Evolutionary conservation across 2,888 invertebrate genomes (phyloP).

Genomic region (Erebia ligea): DNA sequence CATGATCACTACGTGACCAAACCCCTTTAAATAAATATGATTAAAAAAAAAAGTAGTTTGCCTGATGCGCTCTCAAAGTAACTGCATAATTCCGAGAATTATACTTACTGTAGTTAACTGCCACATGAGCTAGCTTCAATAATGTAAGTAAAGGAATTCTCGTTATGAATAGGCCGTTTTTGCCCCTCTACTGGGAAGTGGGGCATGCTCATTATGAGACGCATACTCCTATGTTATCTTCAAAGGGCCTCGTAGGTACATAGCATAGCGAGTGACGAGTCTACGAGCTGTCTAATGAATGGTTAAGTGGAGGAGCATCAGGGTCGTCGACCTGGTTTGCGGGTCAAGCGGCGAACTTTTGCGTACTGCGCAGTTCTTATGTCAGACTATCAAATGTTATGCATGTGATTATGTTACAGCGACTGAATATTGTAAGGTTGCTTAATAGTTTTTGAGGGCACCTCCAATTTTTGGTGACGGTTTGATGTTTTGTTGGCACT

Average conservation of each 20-base stretch:
- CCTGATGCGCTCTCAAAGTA: too few species aligned
- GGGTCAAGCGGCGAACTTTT: conserved; percentile 35
- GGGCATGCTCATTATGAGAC: neutral
- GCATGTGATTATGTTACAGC: neutral
- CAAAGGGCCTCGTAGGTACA: conserved; percentile 13
- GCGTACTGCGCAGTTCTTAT: conserved; percentile 12
- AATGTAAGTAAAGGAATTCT: conserved; percentile 2
- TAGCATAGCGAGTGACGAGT: conserved; percentile 9
- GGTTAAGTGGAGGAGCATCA: conserved; percentile 44
- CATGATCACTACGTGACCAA: too few species aligned
- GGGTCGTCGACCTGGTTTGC: conserved; percentile 41
- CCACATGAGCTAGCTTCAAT: neutral
- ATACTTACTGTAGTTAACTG: neutral
- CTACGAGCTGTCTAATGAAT: conserved; percentile 40
- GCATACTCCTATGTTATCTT: neutral
- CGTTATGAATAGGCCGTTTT: conserved; percentile 6
- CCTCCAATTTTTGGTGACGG: neutral
- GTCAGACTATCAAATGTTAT: neutral
- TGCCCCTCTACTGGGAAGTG: neutral
- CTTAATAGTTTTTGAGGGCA: too few species aligned
- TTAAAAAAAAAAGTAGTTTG: too few species aligned
- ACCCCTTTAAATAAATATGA: too few species aligned
- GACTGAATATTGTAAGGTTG: too few species aligned
- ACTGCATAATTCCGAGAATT: too few species aligned
- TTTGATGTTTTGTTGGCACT: too few species aligned